A percentile compares a stretch with the other conserved stretches of the same genome.
phyloP scores from a whole-genome alignment of 2,888 invertebrate species.

The Acleris laterana region DNA sequence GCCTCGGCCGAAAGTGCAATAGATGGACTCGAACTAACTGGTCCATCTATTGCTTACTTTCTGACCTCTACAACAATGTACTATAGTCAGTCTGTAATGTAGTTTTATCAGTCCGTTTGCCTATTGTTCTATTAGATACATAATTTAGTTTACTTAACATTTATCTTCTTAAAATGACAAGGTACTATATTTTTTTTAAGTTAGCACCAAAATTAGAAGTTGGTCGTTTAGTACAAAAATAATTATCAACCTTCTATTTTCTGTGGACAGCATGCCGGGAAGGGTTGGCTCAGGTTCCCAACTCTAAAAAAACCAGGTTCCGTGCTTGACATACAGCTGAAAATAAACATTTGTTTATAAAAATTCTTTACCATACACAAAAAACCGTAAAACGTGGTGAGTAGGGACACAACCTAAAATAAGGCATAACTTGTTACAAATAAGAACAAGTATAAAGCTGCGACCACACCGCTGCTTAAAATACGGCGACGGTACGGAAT shows the following conservation, averaged over 20 bases:
- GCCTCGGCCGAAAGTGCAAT: too few species aligned
- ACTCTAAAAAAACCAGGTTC: constrained; percentile 67
- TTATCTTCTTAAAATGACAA: neutral
- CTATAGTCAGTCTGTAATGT: too few species aligned
- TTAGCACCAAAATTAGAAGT: neutral
- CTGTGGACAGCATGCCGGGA: constrained; percentile 72
- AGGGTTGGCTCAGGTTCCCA: constrained; percentile 63
- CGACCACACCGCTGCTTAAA: too few species aligned
- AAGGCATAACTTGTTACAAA: too few species aligned
- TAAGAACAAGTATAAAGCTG: too few species aligned
- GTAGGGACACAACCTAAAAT: too few species aligned
- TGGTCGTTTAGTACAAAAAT: neutral
- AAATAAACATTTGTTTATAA: constrained; percentile 15
- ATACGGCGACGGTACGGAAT: too few species aligned
- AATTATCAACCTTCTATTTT: constrained; percentile 45
- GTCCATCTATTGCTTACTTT: too few species aligned
- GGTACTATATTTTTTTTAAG: neutral
- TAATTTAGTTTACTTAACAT: neutral
- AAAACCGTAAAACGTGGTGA: too few species aligned
- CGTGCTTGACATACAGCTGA: constrained; percentile 60
- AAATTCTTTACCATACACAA: constrained; percentile 1
- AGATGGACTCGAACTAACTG: too few species aligned
- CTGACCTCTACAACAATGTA: too few species aligned
- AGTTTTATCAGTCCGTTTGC: too few species aligned
- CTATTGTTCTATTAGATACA: neutral